Base-by-base conservation (phyloP, 2,888 invertebrate species). In the Dasysyrphus tricinctus region DNA sequence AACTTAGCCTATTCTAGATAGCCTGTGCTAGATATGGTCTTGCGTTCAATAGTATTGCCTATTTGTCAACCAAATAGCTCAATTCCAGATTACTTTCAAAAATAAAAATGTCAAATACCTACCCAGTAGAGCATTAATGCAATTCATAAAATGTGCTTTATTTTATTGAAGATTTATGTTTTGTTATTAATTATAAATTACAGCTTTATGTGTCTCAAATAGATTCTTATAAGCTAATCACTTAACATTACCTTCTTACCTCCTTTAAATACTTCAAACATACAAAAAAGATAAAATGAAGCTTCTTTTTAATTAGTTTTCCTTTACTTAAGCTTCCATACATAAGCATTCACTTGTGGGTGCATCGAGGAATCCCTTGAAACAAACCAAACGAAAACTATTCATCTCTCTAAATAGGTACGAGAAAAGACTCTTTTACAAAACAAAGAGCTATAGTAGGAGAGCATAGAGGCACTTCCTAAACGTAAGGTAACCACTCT, bases 291-390 rank as follows among this genome's bases (percentile, higher is more conserved):
- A 37, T 61, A 61, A 82, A 51, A 67, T 59, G 9, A 78, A 78
- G 69, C 56, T 70, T 34, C 56, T 32, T 74, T 83, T 79, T 83
- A 74, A 83, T 83, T 83, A 83, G 69, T 83, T 83, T 69, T 51
- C 44, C 54, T 74, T 47, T 9, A 11, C 16, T 29, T 34, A 69
- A 67, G 73, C 73, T 2, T 29, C 29, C 54, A 67, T 70, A 73
- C 34, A 37, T 37, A 73, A 54, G 54, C 24, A 74, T 74, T 69
- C 59, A 49, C 24, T 65, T 61, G 77, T 67, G 77, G 67, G 29
- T 82, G 44, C 34, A 54, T 61, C 24, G 16, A 44, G 47, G 32
- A 69, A 61, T 69, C 54, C 73, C 39, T 29, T 61, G 54, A 56
- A 73, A 82, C 67, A 82, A 74, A 78, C 74, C 61, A 82, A 59